These are phyloP conservation scores for Epizoanthus fatuus DNA, from an alignment of 92 coral and sea anemone genomes.

Conservation along the genomic window DNA sequence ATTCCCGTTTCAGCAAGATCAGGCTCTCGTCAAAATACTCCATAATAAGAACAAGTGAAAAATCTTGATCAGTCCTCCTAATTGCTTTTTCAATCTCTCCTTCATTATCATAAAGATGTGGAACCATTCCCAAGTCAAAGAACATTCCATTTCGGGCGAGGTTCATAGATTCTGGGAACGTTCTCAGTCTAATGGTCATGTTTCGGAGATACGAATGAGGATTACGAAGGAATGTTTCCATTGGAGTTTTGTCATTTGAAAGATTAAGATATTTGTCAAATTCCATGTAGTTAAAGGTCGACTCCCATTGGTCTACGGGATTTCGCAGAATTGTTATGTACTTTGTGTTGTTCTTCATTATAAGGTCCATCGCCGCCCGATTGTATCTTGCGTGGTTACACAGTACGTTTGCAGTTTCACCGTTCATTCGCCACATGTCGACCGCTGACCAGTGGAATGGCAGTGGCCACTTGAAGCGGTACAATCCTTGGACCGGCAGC, in stretches of 20 bases:
- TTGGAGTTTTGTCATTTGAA: constrained; percentile 63
- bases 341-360: constrained; percentile 86
- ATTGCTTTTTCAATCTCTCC: constrained; percentile 64
- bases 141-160: constrained; percentile 93
- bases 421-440: constrained; percentile 86
- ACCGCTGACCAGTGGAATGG: constrained; percentile 91
- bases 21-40: constrained; percentile 98
- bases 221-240: constrained; percentile 77
- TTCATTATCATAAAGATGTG: constrained; percentile 72
- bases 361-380: constrained; percentile 80
- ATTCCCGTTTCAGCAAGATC: constrained; percentile 86
- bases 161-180: constrained; percentile 84
- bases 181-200: constrained; percentile 39
- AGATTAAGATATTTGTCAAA: constrained; percentile 62
- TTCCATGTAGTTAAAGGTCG: constrained; percentile 96
- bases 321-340: constrained; percentile 92
- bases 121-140: constrained; percentile 89
- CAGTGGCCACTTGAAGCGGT: constrained; percentile 96
- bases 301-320: constrained; percentile 93
- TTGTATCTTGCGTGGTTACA: constrained; percentile 96
- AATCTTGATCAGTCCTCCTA: constrained; percentile 71
- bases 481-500: constrained; percentile 69
- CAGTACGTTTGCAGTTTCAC: constrained; percentile 87
- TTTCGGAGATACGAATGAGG: constrained; percentile 75
- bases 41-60: constrained; percentile 89